phyloP scores from a whole-genome alignment of 1,140 invertebrate genomes.

The Drosophila leontia region DNA sequence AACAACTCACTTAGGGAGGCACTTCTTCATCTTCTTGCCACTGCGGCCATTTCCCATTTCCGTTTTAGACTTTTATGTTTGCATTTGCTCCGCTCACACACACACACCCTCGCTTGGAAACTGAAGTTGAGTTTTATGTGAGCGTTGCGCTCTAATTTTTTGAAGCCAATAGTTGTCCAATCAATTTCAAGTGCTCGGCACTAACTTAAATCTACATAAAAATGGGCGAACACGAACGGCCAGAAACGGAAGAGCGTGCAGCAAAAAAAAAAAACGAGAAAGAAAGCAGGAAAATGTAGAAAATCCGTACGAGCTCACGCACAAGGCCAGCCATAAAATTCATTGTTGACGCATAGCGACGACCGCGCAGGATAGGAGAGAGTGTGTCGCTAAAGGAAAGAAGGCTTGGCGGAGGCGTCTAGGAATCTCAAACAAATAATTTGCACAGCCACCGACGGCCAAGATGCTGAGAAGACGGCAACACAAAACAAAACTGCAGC shows the following conservation, averaged over 20 bases:
- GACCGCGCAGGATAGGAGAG: background rate
- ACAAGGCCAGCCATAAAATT: conserved; percentile 64
- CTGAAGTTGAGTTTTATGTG: conserved; percentile 64
- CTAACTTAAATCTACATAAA: conserved; percentile 80
- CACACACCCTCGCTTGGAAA: conserved; percentile 3
- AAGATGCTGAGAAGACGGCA: conserved; percentile 20
- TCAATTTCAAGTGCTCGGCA: conserved; percentile 74
- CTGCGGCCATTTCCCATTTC: conserved; percentile 62
- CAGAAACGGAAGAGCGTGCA: conserved; percentile 13
- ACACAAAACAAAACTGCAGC: conserved; percentile 45
- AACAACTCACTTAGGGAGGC: conserved; percentile 49
- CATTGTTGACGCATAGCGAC: conserved; percentile 62
- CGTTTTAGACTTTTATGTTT: conserved; percentile 72
- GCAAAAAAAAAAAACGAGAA: background rate
- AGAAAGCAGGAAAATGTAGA: conserved; percentile 1
- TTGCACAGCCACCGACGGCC: conserved; percentile 28
- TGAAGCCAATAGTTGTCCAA: conserved; percentile 77
- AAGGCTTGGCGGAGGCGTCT: conserved; percentile 34
- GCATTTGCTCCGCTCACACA: conserved; percentile 35
- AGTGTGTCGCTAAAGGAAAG: background rate
- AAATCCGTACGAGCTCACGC: conserved; percentile 39
- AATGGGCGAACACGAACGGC: conserved; percentile 39
- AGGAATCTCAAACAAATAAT: conserved; percentile 48
- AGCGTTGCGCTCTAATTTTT: conserved; percentile 73
- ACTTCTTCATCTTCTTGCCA: conserved; percentile 12